These are phyloP conservation scores for Chrysina gloriosa DNA, from an alignment of 2,888 invertebrate species.

Conservation along the genomic window DNA sequence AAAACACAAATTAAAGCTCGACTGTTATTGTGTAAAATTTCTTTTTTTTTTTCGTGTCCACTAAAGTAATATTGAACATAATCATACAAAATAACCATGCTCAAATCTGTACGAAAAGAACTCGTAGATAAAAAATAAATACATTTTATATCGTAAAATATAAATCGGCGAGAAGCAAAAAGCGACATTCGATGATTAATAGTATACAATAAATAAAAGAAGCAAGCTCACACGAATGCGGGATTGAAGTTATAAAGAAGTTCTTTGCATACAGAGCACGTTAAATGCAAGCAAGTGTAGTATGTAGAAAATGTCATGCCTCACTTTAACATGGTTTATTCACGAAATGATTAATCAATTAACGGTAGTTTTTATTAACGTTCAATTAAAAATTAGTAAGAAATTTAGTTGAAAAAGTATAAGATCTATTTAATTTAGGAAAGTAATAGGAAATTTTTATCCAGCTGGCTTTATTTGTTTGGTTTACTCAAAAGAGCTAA, in stretches of 20 bases:
- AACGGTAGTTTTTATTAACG: slow-evolving; percentile 9
- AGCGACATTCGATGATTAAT: slow-evolving; percentile 43
- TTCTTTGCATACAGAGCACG: slow-evolving; percentile 60
- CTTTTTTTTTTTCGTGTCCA: neutral
- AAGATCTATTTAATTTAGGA: slow-evolving; percentile 7
- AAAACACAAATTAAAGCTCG: slow-evolving; percentile 17
- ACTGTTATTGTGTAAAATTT: slow-evolving; percentile 21
- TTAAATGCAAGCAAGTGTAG: slow-evolving; percentile 56
- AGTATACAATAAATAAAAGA: slow-evolving; percentile 1
- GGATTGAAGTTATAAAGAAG: slow-evolving; percentile 42
- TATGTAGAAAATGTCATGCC: slow-evolving; percentile 54
- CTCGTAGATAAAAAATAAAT: slow-evolving; percentile 37
- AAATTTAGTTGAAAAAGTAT: slow-evolving; percentile 39
- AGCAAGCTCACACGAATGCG: slow-evolving; percentile 12
- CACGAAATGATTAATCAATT: slow-evolving; percentile 9
- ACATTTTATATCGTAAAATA: slow-evolving; percentile 17
- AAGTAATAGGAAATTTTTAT: slow-evolving; percentile 11
- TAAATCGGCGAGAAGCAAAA: slow-evolving; percentile 42
- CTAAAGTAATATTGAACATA: slow-evolving; percentile 30
- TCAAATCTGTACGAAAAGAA: slow-evolving; percentile 59
- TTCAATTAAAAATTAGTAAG: slow-evolving; percentile 40
- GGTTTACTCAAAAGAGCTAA: slow-evolving; percentile 33
- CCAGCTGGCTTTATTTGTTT: slow-evolving; percentile 3
- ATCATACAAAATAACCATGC: slow-evolving; percentile 37
- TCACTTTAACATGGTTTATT: slow-evolving; percentile 56